Conservation (phyloP, 2,888 invertebrate genomes). For the Dryobotodes eremita region DNA sequence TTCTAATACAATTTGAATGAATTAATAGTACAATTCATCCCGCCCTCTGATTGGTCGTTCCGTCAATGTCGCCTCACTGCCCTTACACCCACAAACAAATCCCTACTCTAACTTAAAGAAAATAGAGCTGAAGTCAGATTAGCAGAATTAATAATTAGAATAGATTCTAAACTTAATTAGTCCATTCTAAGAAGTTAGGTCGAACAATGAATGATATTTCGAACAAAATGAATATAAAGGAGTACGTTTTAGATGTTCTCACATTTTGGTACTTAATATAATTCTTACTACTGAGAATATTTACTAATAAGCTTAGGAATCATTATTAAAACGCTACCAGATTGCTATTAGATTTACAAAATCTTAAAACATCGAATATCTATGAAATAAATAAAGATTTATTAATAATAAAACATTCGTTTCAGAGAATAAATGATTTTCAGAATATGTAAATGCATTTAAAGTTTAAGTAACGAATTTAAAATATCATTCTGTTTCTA, state of each 20-base stretch:
- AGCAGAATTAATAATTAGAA: slow-evolving; percentile 49
- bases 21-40: slow-evolving; percentile 76
- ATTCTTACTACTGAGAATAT: background rate
- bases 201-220: slow-evolving; percentile 55
- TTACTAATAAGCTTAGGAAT: background rate
- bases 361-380: no score
- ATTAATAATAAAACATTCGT: no score
- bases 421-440: no score
- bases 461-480: no score
- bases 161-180: slow-evolving; percentile 65
- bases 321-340: no score
- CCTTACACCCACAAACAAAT: slow-evolving; percentile 23
- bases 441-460: no score
- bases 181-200: slow-evolving; percentile 56
- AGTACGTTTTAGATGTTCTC: slow-evolving; percentile 17
- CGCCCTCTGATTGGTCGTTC: slow-evolving; percentile 74
- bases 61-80: slow-evolving; percentile 71
- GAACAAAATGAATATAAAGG: slow-evolving; percentile 29
- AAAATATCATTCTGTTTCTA: no score
- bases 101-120: background rate
- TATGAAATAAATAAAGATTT: no score
- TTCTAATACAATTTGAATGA: slow-evolving; percentile 74
- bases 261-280: background rate
- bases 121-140: slow-evolving; percentile 21
- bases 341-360: no score